Conservation (phyloP, 2,797 vertebrate genomes). For the Pipistrellus nathusii region DNA sequence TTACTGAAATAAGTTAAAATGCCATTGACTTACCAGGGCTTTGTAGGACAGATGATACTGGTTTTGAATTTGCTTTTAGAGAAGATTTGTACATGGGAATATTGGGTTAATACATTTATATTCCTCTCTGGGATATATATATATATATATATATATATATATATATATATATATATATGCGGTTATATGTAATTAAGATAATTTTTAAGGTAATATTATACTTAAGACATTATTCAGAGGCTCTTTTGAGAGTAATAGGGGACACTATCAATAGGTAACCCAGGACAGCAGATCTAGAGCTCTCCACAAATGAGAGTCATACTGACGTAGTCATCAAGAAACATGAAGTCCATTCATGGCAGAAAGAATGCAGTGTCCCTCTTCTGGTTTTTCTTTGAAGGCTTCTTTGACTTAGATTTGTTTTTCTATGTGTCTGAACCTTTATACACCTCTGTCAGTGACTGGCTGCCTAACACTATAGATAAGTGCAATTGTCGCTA, state of each 20-base stretch:
- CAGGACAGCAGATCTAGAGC: background rate
- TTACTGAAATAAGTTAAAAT: constrained; percentile 25
- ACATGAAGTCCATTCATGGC: background rate
- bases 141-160: background rate
- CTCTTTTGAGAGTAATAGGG: background rate
- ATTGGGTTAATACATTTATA: background rate
- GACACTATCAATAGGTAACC: background rate
- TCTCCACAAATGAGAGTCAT: background rate
- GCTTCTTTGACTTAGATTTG: background rate
- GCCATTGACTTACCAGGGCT: background rate
- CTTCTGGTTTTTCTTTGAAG: background rate
- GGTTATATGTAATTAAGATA: background rate
- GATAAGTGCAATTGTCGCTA: background rate
- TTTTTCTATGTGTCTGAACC: background rate
- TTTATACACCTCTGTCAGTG: background rate
- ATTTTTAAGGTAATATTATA: constrained; percentile 10
- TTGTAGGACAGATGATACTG: background rate
- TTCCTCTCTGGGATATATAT: background rate
- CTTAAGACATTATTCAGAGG: background rate
- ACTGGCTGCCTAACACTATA: background rate
- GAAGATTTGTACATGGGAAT: background rate
- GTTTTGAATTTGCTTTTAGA: constrained; percentile 4
- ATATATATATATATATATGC: no score
- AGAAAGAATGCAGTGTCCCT: background rate
- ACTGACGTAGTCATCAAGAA: background rate